Conservation (phyloP, 2,888 invertebrate genomes). For the Chymomyza amoena region DNA sequence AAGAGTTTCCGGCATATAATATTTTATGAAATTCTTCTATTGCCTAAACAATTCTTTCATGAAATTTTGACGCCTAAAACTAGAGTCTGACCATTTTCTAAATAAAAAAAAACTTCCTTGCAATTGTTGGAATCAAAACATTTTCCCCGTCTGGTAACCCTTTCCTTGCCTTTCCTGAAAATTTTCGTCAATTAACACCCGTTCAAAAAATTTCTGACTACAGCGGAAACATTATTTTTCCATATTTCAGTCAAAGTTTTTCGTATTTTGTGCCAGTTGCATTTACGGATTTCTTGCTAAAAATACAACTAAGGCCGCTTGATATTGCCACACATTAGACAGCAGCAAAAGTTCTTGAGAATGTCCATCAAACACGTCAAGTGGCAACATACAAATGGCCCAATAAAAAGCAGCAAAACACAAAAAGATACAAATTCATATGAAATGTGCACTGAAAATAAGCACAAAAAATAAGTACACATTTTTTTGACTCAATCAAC, state of each 20-base stretch:
- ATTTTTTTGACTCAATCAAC: conserved; percentile 59
- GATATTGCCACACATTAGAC: conserved; percentile 49
- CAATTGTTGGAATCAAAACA: too few species aligned
- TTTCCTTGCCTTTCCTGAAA: neutral
- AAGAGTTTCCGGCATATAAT: too few species aligned
- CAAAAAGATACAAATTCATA: conserved; percentile 44
- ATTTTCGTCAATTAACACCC: neutral
- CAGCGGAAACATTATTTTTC: neutral
- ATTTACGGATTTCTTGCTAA: conserved; percentile 36
- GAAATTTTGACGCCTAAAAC: too few species aligned
- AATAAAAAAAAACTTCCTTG: too few species aligned
- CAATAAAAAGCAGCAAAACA: conserved; percentile 22
- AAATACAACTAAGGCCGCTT: conserved; percentile 34
- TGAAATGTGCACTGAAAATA: conserved; percentile 35
- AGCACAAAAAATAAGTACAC: conserved; percentile 9
- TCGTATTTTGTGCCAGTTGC: neutral
- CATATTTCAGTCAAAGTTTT: neutral
- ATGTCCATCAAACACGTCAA: conserved; percentile 61
- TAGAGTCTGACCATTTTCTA: too few species aligned
- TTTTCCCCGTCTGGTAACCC: too few species aligned
- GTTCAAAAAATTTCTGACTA: neutral
- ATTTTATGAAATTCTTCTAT: too few species aligned
- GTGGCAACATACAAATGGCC: conserved; percentile 27
- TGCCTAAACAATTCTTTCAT: too few species aligned
- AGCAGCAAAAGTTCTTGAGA: conserved; percentile 59